These are phyloP conservation scores for Tokudaia muenninki DNA, from an alignment of 2,797 vertebrate species.

Conservation along the genomic window DNA sequence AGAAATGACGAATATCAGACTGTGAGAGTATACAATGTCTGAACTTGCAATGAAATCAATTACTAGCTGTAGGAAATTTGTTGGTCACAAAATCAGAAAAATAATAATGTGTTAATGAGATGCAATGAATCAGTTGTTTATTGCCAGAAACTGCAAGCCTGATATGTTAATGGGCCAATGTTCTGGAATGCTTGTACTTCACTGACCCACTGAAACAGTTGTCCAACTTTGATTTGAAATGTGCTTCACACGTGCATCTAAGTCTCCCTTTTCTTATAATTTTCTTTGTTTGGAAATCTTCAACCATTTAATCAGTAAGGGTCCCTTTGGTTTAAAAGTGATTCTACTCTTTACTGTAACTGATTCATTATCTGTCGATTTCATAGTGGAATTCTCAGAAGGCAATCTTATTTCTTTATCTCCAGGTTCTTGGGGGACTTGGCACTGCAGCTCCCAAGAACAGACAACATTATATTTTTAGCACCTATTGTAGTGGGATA, in stretches of 20 bases:
- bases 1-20: not conserved
- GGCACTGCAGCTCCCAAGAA: conserved; percentile 58
- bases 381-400: conserved; percentile 74
- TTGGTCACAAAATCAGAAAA: conserved; percentile 22
- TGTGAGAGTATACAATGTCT: not conserved
- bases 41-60: not conserved
- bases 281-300: conserved; percentile 62
- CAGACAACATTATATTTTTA: conserved; percentile 80
- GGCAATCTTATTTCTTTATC: conserved; percentile 77
- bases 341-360: conserved; percentile 73
- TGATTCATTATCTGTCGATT: conserved; percentile 75
- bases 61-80: conserved; percentile 33
- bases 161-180: not conserved
- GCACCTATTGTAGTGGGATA: conserved; percentile 61
- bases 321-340: conserved; percentile 80
- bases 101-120: not conserved
- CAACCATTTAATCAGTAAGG: conserved; percentile 70
- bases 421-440: conserved; percentile 74
- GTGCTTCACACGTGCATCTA: not conserved
- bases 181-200: not conserved
- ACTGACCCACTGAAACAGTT: not conserved
- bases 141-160: not conserved
- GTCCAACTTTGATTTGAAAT: not conserved
- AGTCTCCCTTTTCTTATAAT: conserved; percentile 53
- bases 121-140: not conserved